Evolutionary conservation across 2,888 invertebrate genomes (phyloP), one percentile per base, ranked within the genome.

Genomic region (Hanleya hanleyi): DNA sequence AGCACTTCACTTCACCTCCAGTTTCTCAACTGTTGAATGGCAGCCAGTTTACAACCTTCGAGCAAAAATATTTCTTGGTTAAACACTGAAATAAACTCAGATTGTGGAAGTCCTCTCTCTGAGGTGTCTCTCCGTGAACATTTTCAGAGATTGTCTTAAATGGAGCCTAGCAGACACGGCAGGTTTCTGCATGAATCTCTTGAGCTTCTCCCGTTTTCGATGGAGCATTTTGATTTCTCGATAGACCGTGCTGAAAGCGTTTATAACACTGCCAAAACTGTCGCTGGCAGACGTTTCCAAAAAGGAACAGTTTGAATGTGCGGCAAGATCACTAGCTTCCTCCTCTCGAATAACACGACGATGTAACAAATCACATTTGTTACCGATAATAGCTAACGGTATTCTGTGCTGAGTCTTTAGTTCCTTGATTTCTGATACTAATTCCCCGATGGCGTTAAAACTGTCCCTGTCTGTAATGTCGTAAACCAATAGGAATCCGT

Each of bases 331-430:
- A 0, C 81, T 74, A 6, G 82, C 81, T 9, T 86, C 86, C 5
- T 81, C 79, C 51, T 77, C 77, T 0, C 80, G 74, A 5, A 87
- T 81, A 22, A 78, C 75, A 33, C 86, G 81, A 67, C 82, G 70
- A 74, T 87, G 86, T 33, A 85, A 80, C 26, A 87, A 80, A 69
- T 87, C 87, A 67, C 81, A 75, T 74, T 87, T 87, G 73, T 86
- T 87, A 47, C 82, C 87, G 1, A 87, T 79, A 0, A 86, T 71
- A 5, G 81, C 83, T 1, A 86, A 74, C 12, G 85, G 84, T 6
- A 84, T 67, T 49, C 80, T 75, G 29, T 78, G 79, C 18, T 84
- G 81, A 1, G 78, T 81, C 33, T 77, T 77, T 37, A 78, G 75
- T 6, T 80, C 74, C 47, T 80, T 73, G 38, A 84, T 81, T 9